Evolutionary conservation across 2,888 invertebrate genomes (phyloP), one percentile per base, ranked within the genome.

Genomic region (Hofmannophila pseudospretella): DNA sequence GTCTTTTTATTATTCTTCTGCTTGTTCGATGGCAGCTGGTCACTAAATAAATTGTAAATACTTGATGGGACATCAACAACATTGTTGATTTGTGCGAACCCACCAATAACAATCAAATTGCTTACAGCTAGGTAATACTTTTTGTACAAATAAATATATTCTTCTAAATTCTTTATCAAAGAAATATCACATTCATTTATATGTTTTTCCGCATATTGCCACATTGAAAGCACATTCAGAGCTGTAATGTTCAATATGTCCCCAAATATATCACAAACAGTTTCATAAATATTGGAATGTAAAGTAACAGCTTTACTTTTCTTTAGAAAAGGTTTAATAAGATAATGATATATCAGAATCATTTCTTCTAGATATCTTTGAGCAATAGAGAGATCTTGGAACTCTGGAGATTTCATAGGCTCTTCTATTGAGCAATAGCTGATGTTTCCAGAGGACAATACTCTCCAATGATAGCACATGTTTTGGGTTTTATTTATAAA

Each of bases 341-440:
- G 72, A 61, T 88, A 87, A 57, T 88, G 88, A 66, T 92, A 88
- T 57, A 91, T 89, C 36, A 88, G 66, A 41, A 92, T 73, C 88
- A 91, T 89, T 67, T 92, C 91, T 71, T 93, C 93, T 44, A 93
- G 74, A 74, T 90, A 91, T 67, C 90, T 88, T 86, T 93, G 92
- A 78, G 92, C 91, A 59, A 88, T 88, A 46, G 88, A 86, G 33
- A 91, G 73, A 65, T 87, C 85, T 63, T 86, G 86, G 45, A 88
- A 84, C 56, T 84, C 81, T 32, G 79, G 79, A 46, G 76, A 69
- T 52, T 73, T 72, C 22, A 54, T 53, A 1, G 63, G 41, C 36
- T 86, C 74, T 53, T 85, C 81, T 44, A 79, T 55, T 46, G 78
- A 81, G 55, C 85, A 86, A 53, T 85, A 86, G 49, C 76, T 87